Evolutionary conservation across 2,113 vertebrate species (phyloP).

Genomic region (Dendrocopos noguchii): DNA sequence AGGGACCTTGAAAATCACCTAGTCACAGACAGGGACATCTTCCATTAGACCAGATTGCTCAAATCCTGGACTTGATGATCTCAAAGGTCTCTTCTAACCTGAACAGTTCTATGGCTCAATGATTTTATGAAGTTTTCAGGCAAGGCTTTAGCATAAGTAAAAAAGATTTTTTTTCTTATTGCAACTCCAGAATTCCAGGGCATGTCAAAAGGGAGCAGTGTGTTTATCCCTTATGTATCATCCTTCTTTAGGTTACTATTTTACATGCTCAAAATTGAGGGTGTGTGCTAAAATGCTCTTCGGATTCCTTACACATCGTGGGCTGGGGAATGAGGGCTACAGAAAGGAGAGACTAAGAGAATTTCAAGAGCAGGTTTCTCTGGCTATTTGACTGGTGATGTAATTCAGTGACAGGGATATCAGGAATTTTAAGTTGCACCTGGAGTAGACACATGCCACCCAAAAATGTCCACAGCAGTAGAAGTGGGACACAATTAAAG

Average conservation of each 20-base stretch:
- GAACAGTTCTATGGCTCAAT: too few species aligned
- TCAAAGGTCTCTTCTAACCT: too few species aligned
- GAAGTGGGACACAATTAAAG: neutral
- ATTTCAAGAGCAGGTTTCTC: slow-evolving; percentile 53
- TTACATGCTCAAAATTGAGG: slow-evolving; percentile 51
- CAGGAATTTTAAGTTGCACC: slow-evolving; percentile 18
- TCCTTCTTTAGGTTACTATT: slow-evolving; percentile 53
- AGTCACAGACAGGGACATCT: too few species aligned
- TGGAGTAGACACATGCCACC: slow-evolving; percentile 1
- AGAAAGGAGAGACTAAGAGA: neutral
- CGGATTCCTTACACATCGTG: slow-evolving; percentile 35
- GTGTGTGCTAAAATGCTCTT: slow-evolving; percentile 47
- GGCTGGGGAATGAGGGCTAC: neutral
- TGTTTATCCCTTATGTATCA: slow-evolving; percentile 32
- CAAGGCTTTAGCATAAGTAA: neutral
- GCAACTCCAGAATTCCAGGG: slow-evolving; percentile 39
- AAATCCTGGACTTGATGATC: too few species aligned
- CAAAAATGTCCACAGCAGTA: neutral
- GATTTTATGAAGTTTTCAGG: neutral
- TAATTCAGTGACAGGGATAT: neutral
- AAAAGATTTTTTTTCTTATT: neutral
- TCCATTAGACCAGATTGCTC: too few species aligned
- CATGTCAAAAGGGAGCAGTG: slow-evolving; percentile 14
- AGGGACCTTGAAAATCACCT: too few species aligned
- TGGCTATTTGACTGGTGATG: slow-evolving; percentile 24